Evolutionary conservation across 2,113 vertebrate genomes (phyloP), one percentile per base, ranked within the genome.

Genomic region (Fukomys damarensis): DNA sequence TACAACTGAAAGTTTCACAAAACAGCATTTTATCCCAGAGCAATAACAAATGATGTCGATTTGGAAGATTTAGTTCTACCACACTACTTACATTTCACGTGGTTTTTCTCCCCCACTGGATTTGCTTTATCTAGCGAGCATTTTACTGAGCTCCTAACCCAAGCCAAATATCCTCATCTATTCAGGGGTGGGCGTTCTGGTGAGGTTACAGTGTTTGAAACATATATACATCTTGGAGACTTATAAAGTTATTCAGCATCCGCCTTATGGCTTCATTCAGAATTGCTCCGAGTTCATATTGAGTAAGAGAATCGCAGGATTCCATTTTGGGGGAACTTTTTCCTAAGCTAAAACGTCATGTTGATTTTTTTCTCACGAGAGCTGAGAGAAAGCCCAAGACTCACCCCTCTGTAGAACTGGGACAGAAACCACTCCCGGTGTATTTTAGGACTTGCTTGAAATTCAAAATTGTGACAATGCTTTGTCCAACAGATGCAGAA

Each of bases 391-490:
- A 88, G 14, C 13, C 86, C 77, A 80, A 93, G 83, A 74, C 81
- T 94, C 49, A 59, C n/a, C 56, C 59, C 22, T 46, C 14, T 59
- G 17, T 41, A 49, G 77, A 94, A 63, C 94, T 4, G 17, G 16
- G 38, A 46, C 4, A 0, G 24, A 95, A 91, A 68, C 66, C 38
- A 49, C 9, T 87, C 22, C 22, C 11, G 26, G 4, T 79, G n/a
- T 30, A 49, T 81, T 93, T 58, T 89, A 49, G 82, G 6, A 32
- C 49, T 93, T 80, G 20, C 30, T 96, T 14, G 22, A 86, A 82
- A 95, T 93, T 91, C 52, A 63, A 91, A 96, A 91, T 86, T n/a
- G 80, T 70, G 72, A 81, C 41, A 61, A 81, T 54, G 85, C 38
- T 88, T 26, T 43, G 74, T 66, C 43, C 49, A 26, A 68, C 22